Conservation (phyloP, 2,797 vertebrate species). For the Arremon aurantiirostris region DNA sequence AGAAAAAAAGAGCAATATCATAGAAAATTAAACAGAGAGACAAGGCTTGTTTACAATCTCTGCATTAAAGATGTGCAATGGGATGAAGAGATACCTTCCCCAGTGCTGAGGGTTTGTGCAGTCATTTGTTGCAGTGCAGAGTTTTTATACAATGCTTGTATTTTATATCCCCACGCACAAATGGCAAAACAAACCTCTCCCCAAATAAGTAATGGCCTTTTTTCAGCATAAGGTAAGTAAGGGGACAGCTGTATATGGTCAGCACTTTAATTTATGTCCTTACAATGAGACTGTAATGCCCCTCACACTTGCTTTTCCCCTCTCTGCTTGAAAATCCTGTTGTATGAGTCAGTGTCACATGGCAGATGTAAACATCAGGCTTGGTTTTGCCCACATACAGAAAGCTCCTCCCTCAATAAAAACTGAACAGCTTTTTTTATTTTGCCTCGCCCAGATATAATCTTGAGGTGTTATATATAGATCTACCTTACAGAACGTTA, state of each 20-base stretch:
- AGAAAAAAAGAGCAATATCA: neutral
- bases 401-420: neutral
- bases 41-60: neutral
- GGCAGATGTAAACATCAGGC: neutral
- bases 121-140: neutral
- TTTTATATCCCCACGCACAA: neutral
- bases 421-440: neutral
- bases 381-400: neutral
- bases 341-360: neutral
- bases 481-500: neutral
- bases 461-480: neutral
- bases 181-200: neutral
- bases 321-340: neutral
- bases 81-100: neutral
- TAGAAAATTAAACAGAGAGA: neutral
- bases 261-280: neutral
- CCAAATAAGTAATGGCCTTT: neutral
- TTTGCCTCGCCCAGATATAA: neutral
- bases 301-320: neutral
- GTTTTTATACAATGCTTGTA: neutral
- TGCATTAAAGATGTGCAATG: neutral
- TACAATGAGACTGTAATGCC: neutral
- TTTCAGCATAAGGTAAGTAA: neutral
- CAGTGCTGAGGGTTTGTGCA: neutral
- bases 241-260: neutral